phyloP scores from a whole-genome alignment of 1,140 invertebrate species.

The Radopholus similis region DNA sequence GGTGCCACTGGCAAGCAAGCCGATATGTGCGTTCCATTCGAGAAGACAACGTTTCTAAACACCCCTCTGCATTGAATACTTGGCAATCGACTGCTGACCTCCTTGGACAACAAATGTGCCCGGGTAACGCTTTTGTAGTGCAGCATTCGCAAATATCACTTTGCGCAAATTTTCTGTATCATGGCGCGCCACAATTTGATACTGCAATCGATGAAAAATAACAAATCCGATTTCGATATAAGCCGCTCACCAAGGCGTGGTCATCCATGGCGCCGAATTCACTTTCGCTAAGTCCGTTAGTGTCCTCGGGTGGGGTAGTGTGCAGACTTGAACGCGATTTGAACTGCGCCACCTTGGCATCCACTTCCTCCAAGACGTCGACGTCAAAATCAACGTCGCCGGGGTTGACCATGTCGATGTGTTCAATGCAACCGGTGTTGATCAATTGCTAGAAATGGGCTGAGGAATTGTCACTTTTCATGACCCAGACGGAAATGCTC shows the following conservation, averaged over 20 bases:
- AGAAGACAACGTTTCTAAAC: conserved; percentile 67
- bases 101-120: conserved; percentile 45
- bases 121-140: conserved; percentile 44
- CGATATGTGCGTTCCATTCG: conserved; percentile 77
- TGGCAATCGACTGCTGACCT: conserved; percentile 19
- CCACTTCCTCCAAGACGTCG: conserved; percentile 46
- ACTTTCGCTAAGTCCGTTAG: conserved; percentile 14
- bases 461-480: neutral
- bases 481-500: conserved; percentile 64
- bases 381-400: conserved; percentile 56
- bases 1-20: conserved; percentile 77
- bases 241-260: conserved; percentile 29
- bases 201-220: conserved; percentile 1
- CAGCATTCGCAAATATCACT: conserved; percentile 52
- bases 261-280: conserved; percentile 31
- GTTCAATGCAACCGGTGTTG: conserved; percentile 55
- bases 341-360: conserved; percentile 35
- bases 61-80: neutral
- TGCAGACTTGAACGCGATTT: conserved; percentile 45
- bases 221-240: conserved; percentile 22
- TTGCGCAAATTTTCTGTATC: conserved; percentile 43
- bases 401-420: conserved; percentile 49
- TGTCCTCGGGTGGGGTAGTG: conserved; percentile 26
- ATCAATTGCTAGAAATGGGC: conserved; percentile 51
- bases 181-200: conserved; percentile 45